Percentiles rank a stretch among this genome's conserved stretches.
phyloP scores from a whole-genome alignment of 64 coral and sea anemone genomes.

The Montipora cactus region DNA sequence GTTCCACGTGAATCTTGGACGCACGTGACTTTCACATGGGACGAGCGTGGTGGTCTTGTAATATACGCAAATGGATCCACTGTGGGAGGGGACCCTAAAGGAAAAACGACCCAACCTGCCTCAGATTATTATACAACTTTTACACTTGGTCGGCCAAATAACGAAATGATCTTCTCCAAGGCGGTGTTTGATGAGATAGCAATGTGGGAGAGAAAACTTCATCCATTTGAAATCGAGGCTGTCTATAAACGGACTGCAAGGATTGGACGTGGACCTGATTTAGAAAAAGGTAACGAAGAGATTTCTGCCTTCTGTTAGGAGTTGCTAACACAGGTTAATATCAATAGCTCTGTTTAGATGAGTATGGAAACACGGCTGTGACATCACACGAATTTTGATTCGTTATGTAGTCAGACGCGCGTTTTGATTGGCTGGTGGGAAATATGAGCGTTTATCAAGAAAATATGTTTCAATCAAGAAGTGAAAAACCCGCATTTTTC shows the following conservation, averaged over 20 bases:
- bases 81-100: constrained; percentile 48
- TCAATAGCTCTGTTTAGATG: too few species aligned
- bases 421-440: too few species aligned
- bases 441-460: too few species aligned
- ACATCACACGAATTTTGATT: too few species aligned
- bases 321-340: not conserved
- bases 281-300: constrained; percentile 65
- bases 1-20: constrained; percentile 79
- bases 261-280: constrained; percentile 57
- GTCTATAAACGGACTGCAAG: constrained; percentile 73
- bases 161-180: constrained; percentile 72
- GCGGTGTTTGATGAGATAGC: constrained; percentile 87
- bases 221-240: constrained; percentile 70
- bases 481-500: too few species aligned
- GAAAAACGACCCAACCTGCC: constrained; percentile 31
- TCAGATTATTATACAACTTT: constrained; percentile 65
- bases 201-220: constrained; percentile 85
- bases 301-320: not conserved
- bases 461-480: too few species aligned
- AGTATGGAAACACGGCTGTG: too few species aligned
- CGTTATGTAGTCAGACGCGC: too few species aligned
- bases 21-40: constrained; percentile 95
- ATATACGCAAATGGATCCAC: constrained; percentile 84
- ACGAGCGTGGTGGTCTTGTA: constrained; percentile 68
- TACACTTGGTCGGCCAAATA: constrained; percentile 89